phyloP scores from a whole-genome alignment of 1,140 invertebrate species.

The Diabrotica undecimpunctata region DNA sequence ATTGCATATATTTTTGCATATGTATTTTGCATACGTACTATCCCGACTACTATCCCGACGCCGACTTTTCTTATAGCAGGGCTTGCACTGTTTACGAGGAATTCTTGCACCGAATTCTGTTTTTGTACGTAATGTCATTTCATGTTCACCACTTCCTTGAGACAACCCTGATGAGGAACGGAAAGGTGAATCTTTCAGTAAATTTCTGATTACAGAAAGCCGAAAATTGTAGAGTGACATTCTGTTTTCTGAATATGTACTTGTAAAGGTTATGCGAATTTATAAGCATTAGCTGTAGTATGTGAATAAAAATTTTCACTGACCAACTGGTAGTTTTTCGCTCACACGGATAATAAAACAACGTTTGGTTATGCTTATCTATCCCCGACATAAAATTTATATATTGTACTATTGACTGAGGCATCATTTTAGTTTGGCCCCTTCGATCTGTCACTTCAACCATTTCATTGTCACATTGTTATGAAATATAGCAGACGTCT shows the following conservation, averaged over 20 bases:
- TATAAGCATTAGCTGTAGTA: constrained; percentile 9
- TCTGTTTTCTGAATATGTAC: background rate
- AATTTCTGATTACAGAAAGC: no score
- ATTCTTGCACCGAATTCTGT: no score
- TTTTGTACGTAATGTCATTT: no score
- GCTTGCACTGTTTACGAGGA: no score
- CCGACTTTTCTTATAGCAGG: no score
- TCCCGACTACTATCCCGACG: no score
- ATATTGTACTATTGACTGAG: constrained; percentile 37
- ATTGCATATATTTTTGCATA: no score
- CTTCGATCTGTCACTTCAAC: constrained; percentile 3
- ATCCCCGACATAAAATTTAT: constrained; percentile 40
- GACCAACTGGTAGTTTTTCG: constrained; percentile 41
- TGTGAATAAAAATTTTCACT: constrained; percentile 30
- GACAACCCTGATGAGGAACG: no score
- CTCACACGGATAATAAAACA: constrained; percentile 38
- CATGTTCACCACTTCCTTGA: no score
- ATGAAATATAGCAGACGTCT: background rate
- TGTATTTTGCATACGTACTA: no score
- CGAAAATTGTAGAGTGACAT: no score
- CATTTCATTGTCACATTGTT: background rate
- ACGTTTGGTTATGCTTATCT: constrained; percentile 42
- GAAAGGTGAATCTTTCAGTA: no score
- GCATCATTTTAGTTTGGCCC: constrained; percentile 35
- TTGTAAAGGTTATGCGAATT: background rate